Conservation (phyloP, 1,140 invertebrate species). For the Ceratoteleas bidentatus region DNA sequence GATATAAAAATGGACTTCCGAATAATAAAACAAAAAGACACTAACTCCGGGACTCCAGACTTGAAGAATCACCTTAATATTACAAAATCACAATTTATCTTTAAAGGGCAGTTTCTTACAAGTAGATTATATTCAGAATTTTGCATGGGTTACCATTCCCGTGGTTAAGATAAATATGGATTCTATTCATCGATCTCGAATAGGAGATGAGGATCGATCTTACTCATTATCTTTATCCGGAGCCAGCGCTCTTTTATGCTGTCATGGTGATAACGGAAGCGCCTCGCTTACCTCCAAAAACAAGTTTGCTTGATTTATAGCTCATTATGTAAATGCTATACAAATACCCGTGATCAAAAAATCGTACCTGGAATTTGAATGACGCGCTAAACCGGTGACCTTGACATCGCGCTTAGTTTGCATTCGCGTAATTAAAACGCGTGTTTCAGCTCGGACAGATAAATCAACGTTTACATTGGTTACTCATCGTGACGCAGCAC, state of each 20-base stretch:
- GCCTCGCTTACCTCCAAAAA: slow-evolving; percentile 21
- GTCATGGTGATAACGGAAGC: slow-evolving; percentile 29
- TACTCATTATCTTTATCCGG: slow-evolving; percentile 43
- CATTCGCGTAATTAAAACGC: slow-evolving; percentile 63
- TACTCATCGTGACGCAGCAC: slow-evolving; percentile 38
- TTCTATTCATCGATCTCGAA: slow-evolving; percentile 30
- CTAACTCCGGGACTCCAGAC: too few species aligned
- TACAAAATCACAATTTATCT: background rate
- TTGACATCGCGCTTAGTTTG: slow-evolving; percentile 39
- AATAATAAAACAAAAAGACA: too few species aligned
- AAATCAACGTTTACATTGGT: slow-evolving; percentile 38
- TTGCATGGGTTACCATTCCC: background rate
- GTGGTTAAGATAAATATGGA: slow-evolving; percentile 26
- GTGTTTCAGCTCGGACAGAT: slow-evolving; percentile 24
- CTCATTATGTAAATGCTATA: slow-evolving; percentile 67
- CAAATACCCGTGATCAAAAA: slow-evolving; percentile 46
- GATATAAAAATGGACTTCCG: too few species aligned
- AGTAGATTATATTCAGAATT: slow-evolving; percentile 40
- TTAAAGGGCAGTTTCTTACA: slow-evolving; percentile 1
- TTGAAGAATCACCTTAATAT: too few species aligned
- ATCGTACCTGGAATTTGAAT: slow-evolving; percentile 22
- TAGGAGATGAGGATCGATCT: slow-evolving; percentile 38
- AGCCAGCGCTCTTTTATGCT: slow-evolving; percentile 25
- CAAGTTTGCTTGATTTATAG: slow-evolving; percentile 63
- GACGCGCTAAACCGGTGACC: slow-evolving; percentile 15